These are phyloP conservation scores for Eleutherodactylus coqui DNA, from an alignment of 2,797 vertebrate species.

Conservation along the genomic window DNA sequence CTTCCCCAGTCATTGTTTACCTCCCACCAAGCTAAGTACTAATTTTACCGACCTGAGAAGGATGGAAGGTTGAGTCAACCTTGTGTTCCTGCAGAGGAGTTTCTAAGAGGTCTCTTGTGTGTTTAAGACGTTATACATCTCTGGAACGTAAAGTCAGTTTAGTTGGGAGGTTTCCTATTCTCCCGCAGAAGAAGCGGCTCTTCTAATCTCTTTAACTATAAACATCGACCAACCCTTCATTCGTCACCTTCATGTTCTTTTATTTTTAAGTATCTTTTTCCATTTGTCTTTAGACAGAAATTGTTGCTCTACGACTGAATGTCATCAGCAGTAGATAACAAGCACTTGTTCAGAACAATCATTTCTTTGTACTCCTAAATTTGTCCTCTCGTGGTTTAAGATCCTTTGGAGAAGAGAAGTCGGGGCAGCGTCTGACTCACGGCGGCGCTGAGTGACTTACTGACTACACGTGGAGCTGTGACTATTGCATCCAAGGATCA, in stretches of 20 bases:
- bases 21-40: no score
- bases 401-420: not conserved
- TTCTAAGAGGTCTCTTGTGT: not conserved
- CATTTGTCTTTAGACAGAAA: not conserved
- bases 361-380: not conserved
- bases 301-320: not conserved
- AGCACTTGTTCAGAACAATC: not conserved
- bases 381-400: not conserved
- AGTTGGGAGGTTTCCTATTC: no score
- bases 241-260: not conserved
- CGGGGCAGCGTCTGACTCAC: not conserved
- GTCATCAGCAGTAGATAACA: not conserved
- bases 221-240: not conserved
- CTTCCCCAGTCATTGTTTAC: no score
- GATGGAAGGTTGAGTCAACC: no score
- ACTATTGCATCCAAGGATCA: not conserved
- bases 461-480: not conserved
- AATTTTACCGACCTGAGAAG: no score
- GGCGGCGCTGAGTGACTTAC: no score
- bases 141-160: no score
- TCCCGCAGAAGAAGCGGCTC: no score
- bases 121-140: not conserved
- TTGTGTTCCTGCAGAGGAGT: not conserved
- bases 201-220: no score
- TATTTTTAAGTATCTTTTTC: not conserved